These are phyloP conservation scores for Apocheima hispidaria DNA, from an alignment of 2,888 invertebrate genomes.

Conservation along the genomic window DNA sequence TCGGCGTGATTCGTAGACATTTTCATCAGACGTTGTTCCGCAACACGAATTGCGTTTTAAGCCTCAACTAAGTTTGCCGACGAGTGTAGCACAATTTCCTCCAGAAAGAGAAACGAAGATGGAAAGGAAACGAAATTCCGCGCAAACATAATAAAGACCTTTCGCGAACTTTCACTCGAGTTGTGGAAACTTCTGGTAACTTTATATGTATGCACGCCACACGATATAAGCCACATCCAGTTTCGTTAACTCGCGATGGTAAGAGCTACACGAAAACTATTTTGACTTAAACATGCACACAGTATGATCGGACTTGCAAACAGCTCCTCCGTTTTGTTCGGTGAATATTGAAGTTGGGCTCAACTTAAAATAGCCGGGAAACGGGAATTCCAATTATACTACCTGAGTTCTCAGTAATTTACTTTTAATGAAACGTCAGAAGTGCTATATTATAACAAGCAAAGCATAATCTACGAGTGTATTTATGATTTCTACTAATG, in stretches of 20 bases:
- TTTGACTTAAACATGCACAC: constrained; percentile 12
- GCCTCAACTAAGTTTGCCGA: constrained; percentile 57
- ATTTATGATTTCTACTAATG: not conserved
- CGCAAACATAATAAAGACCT: constrained; percentile 67
- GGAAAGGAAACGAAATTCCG: constrained; percentile 64
- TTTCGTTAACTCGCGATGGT: constrained; percentile 36
- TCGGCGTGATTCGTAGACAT: constrained; percentile 38
- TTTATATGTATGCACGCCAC: constrained; percentile 37
- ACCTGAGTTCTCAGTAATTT: not conserved
- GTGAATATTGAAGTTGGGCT: constrained; percentile 12
- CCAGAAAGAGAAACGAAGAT: constrained; percentile 59
- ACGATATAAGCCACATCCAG: constrained; percentile 37
- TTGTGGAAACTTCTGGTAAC: constrained; percentile 35
- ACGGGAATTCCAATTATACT: not conserved
- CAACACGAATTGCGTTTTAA: constrained; percentile 63
- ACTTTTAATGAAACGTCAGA: not conserved
- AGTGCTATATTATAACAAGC: not conserved
- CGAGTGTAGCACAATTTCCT: constrained; percentile 58
- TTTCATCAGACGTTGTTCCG: constrained; percentile 51
- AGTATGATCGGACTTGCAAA: constrained; percentile 5
- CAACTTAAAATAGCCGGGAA: constrained; percentile 1
- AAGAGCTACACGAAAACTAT: constrained; percentile 5
- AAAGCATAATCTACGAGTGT: not conserved
- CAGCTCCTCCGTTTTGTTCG: constrained; percentile 11
- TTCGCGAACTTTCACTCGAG: constrained; percentile 60